These are phyloP conservation scores for Platynereis dumerilii DNA, from an alignment of 2,888 invertebrate species.

Conservation along the genomic window DNA sequence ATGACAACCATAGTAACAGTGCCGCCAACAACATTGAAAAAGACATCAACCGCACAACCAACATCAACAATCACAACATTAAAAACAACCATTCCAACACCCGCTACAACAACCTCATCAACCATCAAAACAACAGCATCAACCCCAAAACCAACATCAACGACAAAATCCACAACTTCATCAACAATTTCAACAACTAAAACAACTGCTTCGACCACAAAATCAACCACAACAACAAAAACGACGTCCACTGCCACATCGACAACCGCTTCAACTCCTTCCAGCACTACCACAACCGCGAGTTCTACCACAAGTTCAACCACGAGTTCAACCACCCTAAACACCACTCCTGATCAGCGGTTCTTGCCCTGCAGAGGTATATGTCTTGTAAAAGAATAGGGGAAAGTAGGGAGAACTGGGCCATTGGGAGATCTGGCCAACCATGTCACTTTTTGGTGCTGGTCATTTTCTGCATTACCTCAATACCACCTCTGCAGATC, in stretches of 20 bases:
- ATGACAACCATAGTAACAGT: neutral
- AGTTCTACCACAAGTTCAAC: too few relatives aligned
- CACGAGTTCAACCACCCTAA: too few relatives aligned
- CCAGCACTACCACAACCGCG: too few relatives aligned
- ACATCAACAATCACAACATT: neutral
- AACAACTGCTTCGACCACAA: neutral
- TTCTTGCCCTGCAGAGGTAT: too few relatives aligned
- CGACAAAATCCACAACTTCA: neutral
- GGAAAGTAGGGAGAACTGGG: too few relatives aligned
- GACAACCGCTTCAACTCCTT: neutral
- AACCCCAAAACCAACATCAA: neutral
- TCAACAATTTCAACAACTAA: neutral
- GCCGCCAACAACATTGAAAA: neutral
- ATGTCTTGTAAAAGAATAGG: too few relatives aligned
- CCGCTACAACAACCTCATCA: neutral
- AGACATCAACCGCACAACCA: neutral
- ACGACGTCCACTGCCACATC: neutral
- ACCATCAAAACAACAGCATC: neutral
- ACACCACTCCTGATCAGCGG: too few relatives aligned
- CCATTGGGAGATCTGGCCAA: too few relatives aligned
- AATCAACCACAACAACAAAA: neutral
- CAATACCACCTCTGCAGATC: too few relatives aligned
- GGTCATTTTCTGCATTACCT: too few relatives aligned
- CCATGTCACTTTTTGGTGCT: too few relatives aligned
- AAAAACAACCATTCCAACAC: neutral